Percentiles rank a stretch among this genome's conserved stretches.
These are phyloP conservation scores for Botia kubotai DNA, from an alignment of 2,797 vertebrate species.

Conservation along the genomic window DNA sequence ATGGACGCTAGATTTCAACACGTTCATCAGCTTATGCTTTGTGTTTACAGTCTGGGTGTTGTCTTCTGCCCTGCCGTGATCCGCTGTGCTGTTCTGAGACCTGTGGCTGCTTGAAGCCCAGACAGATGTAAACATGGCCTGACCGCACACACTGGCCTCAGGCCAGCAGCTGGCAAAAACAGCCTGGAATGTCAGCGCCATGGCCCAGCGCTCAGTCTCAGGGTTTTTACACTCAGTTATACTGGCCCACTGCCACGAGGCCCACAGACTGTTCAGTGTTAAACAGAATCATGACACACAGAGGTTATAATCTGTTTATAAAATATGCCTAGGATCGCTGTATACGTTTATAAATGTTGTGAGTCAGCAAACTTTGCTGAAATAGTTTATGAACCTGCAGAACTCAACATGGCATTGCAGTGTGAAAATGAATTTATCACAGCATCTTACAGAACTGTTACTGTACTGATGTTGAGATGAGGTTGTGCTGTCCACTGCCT, in stretches of 20 bases:
- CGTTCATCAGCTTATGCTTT: conserved; percentile 48
- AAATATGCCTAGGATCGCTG: conserved; percentile 14
- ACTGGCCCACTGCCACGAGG: conserved; percentile 31
- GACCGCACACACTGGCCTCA: conserved; percentile 74
- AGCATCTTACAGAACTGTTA: too few relatives aligned
- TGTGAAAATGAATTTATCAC: neutral
- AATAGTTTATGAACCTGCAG: conserved; percentile 6
- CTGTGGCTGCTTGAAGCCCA: conserved; percentile 68
- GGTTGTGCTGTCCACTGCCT: too few relatives aligned
- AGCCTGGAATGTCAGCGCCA: conserved; percentile 50
- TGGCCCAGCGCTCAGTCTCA: conserved; percentile 52
- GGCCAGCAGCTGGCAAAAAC: conserved; percentile 67
- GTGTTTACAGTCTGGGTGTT: conserved; percentile 55
- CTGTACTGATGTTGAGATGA: too few relatives aligned
- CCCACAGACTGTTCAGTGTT: conserved; percentile 29
- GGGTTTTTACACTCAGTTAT: conserved; percentile 51
- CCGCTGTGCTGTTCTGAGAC: conserved; percentile 36
- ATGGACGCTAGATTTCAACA: conserved; percentile 51
- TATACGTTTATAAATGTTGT: conserved; percentile 21
- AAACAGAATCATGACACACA: conserved; percentile 35
- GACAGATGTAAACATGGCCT: conserved; percentile 82
- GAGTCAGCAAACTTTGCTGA: conserved; percentile 1
- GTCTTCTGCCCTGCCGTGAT: conserved; percentile 33
- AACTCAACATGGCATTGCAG: neutral
- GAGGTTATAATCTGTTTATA: conserved; percentile 29